Evolutionary conservation across 1,140 invertebrate genomes (phyloP).

Genomic region (Eulimnadia texana): DNA sequence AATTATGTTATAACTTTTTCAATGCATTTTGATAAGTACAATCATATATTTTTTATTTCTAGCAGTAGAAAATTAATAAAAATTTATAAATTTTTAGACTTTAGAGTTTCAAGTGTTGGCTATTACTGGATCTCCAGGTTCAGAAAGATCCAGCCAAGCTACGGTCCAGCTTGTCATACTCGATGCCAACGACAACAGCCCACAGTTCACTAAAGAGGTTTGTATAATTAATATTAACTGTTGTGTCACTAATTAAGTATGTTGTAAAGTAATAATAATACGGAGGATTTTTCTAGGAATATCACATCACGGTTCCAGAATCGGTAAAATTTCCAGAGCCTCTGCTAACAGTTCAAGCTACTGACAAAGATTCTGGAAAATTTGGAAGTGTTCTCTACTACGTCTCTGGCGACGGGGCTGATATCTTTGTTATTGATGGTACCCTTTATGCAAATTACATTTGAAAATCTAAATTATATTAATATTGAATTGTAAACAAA

Average conservation of each 20-base stretch:
- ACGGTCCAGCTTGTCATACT: conserved; percentile 50
- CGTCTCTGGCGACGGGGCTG: conserved; percentile 50
- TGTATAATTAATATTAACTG: conserved; percentile 9
- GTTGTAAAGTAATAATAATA: neutral
- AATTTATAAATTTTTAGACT: too few relatives aligned
- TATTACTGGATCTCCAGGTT: conserved; percentile 35
- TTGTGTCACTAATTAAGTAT: neutral
- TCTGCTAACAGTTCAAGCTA: conserved; percentile 50
- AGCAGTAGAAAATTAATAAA: too few relatives aligned
- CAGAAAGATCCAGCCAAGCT: conserved; percentile 43
- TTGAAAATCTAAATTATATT: too few relatives aligned
- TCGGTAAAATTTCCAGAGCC: conserved; percentile 48
- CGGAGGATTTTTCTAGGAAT: conserved; percentile 32
- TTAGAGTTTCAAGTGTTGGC: conserved; percentile 55
- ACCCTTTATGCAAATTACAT: conserved; percentile 40
- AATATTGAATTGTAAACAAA: too few relatives aligned
- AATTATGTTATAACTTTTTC: neutral
- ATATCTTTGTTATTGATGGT: conserved; percentile 50
- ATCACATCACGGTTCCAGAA: conserved; percentile 52
- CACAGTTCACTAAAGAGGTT: conserved; percentile 49
- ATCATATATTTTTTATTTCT: conserved; percentile 19
- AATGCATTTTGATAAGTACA: too few relatives aligned
- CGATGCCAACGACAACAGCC: conserved; percentile 67
- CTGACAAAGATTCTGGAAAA: conserved; percentile 49
- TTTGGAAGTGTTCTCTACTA: conserved; percentile 52